Evolutionary conservation across 2,888 invertebrate genomes (phyloP).

Genomic region (Gnatocerus cornutus): DNA sequence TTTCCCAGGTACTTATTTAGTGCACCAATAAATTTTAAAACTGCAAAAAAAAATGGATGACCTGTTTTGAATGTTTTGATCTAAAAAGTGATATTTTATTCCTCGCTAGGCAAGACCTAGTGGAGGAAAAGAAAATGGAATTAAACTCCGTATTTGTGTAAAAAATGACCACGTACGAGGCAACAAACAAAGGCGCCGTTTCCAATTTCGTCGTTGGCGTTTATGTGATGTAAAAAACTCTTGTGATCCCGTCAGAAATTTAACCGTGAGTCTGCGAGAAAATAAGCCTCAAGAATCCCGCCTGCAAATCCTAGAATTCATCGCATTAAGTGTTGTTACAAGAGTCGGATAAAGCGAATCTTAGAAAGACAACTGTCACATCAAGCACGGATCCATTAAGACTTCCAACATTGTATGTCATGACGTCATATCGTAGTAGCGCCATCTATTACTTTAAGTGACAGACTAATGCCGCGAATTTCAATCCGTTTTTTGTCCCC

Average conservation of each 20-base stretch:
- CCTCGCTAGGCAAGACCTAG: too few relatives aligned
- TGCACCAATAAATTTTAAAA: too few relatives aligned
- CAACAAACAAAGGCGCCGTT: constrained; percentile 17
- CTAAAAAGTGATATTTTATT: too few relatives aligned
- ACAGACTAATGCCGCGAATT: constrained; percentile 64
- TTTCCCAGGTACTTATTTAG: too few relatives aligned
- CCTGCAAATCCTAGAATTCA: constrained; percentile 53
- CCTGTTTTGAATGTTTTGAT: too few relatives aligned
- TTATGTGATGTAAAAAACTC: constrained; percentile 30
- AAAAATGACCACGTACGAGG: constrained; percentile 3
- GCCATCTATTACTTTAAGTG: constrained; percentile 65
- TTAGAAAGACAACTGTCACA: constrained; percentile 57
- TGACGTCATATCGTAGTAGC: constrained; percentile 58
- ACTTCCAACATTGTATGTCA: constrained; percentile 54
- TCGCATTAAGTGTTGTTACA: constrained; percentile 54
- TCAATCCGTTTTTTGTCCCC: constrained; percentile 61
- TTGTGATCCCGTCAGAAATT: constrained; percentile 33
- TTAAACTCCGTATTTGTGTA: neutral
- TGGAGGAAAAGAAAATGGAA: too few relatives aligned
- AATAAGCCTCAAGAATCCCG: constrained; percentile 45
- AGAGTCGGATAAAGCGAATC: constrained; percentile 55
- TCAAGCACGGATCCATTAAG: constrained; percentile 56
- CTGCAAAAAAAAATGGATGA: too few relatives aligned
- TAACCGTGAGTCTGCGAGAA: constrained; percentile 37
- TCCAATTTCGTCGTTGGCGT: constrained; percentile 33